Evolutionary conservation across 1,140 invertebrate species (phyloP), one percentile per base, ranked within the genome.

Genomic region (Vollenhovia emeryi): DNA sequence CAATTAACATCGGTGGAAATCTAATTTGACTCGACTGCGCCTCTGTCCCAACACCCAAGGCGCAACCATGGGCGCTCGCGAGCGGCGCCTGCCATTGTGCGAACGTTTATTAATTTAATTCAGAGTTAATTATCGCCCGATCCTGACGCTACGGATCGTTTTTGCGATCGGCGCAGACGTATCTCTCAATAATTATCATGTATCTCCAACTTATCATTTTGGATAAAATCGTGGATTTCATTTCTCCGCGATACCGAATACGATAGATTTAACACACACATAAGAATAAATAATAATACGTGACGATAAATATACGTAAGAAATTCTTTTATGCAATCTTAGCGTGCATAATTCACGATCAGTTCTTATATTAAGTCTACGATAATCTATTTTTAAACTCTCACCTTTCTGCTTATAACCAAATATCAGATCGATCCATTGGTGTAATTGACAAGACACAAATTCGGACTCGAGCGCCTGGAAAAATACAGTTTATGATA

Each of bases 391-490:
- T 68, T 33, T 40, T 21, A 57, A 68, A 7, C 7, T 27, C 73
- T 86, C 9, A 98, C 98, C 99, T 96, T 98, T 97, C 94, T 99
- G 99, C 95, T 99, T 99, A 94, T 99, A 99, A 69, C 99, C 99
- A 95, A 99, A 99, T 91, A 99, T 99, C 66, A 99, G 96, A 95
- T 99, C 99, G 89, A 99, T 99, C 99, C 99, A 99, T 94, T 99
- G 99, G 93, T 99, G 99, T 76, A 99, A 96, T 95, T 99, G 99
- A 94, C 99, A 99, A 48, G 98, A 99, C 2, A 99, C 99, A 93
- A 99, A 99, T 94, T 99, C 99, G 0, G 99, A 99, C 94, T 99
- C 99, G 52, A 99, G 95, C 3, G 99, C 99, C 97, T 98, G 90
- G 84, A 86, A 57, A 30, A 48, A 21, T 3, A 11, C 5, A 52